Base-by-base conservation (phyloP, 2,797 vertebrate species). In the Hephaestus fuliginosus region DNA sequence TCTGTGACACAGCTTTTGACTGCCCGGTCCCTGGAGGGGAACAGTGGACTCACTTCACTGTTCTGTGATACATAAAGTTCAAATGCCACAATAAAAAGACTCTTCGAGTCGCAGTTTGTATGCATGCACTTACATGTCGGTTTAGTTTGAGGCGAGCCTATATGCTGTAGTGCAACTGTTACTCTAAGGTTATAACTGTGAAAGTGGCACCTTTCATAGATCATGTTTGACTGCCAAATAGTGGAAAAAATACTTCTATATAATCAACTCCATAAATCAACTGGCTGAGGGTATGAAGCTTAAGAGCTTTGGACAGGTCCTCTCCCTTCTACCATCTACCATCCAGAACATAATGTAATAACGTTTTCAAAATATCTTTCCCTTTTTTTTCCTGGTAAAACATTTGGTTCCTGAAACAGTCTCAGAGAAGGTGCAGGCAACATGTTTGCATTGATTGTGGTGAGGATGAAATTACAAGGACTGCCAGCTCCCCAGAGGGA, bases 401-500 rank as follows among this genome's bases (percentile, higher is more conserved):
- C 78, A 81, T 83, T 89, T 67, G 49, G 43, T 66, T 88, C 80
- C 82, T 78, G 67, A 88, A 88, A 86, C 77, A 87, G 64, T 85
- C 68, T 86, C 48, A 28, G 56, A 80, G 76, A 89, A 86, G 81
- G 81, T 70, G 75, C 74, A 77, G 83, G 85, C 81, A 71, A 90
- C 88, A 88, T 90, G 89, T 93, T 94, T 92, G 87, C 92, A 93
- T 92, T 94, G 92, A 95, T 93, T 94, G 91, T 88, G 82, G 71
- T 25, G 87, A 86, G 87, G 90, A 89, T 91, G 89, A 93, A 93
- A 94, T 94, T 92, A 94, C 82, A 87, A 91, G 86, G 80, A 74
- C 86, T 93, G 91, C 90, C 90, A 90, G 84, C 87, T 94, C 91
- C 90, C 83, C 71, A 77, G 91, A 91, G 92, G 82, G 78, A 80